phyloP scores from a whole-genome alignment of 2,888 invertebrate genomes.

The Temnothorax rugatulus region DNA sequence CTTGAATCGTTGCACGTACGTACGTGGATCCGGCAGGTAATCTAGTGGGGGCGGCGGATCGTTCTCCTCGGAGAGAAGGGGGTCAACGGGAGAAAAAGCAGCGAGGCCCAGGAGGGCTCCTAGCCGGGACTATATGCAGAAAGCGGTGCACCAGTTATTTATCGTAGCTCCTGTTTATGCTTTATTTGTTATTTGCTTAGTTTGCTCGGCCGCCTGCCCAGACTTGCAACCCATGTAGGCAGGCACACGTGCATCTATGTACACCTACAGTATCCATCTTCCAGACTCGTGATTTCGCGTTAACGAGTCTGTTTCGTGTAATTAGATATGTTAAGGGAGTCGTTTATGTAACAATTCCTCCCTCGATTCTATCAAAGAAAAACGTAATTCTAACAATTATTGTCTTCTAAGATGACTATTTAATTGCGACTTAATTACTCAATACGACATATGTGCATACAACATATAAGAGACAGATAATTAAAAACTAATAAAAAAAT shows the following conservation, averaged over 20 bases:
- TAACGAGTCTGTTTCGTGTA: conserved; percentile 70
- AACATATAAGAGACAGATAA: background rate
- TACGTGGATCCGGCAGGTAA: conserved; percentile 62
- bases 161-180: conserved; percentile 82
- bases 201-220: conserved; percentile 49
- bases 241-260: conserved; percentile 26
- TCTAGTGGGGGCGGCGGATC: conserved; percentile 57
- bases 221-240: conserved; percentile 66
- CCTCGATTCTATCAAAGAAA: background rate
- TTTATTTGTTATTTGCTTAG: conserved; percentile 80
- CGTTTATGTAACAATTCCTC: conserved; percentile 20
- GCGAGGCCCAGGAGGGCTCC: conserved; percentile 69
- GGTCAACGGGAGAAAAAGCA: conserved; percentile 36
- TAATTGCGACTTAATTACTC: conserved; percentile 5
- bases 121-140: conserved; percentile 62
- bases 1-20: conserved; percentile 42
- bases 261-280: conserved; percentile 59
- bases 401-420: background rate
- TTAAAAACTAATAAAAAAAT: conserved; percentile 17
- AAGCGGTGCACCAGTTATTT: conserved; percentile 80
- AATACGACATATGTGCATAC: background rate
- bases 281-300: conserved; percentile 44
- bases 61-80: conserved; percentile 52
- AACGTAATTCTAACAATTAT: conserved; percentile 6
- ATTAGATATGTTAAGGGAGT: conserved; percentile 64